Base-by-base conservation (phyloP, 2,888 invertebrate species). In the Hemistola chrysoprasaria region DNA sequence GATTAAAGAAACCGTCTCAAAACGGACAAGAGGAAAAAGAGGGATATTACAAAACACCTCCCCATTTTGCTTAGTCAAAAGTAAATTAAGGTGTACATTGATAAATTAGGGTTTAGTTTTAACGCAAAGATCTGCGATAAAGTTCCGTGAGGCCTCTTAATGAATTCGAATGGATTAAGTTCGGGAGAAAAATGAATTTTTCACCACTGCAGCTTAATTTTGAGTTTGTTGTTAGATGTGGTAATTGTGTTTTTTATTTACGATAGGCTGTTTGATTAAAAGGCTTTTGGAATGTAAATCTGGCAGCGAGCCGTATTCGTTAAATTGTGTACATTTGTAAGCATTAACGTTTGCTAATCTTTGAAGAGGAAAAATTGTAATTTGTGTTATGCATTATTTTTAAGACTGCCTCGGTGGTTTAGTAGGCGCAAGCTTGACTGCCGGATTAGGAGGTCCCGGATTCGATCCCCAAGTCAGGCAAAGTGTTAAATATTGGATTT, bases 11-110 rank as follows among this genome's bases (percentile, higher is more conserved):
- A 44, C 22, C 34, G 34, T 38, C 26, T 26, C 29, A 24, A 36
- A 28, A 24, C 16, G 16, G 16, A 16, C 16, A 16, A 43, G 23
- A 36, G 36, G 29, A 50, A 48, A 54, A 50, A 40, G 32, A 42
- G 28, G 40, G 21, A 49, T 50, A 48, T 48, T 47, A 40, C 47
- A 45, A 52, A 50, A 50, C 42, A 47, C 44, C 47, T 40, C 47
- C 33, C 39, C 51, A 46, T 57, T 62, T 58, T 48, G 58, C 54
- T 56, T 42, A 54, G 56, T 59, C 51, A 55, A 61, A 63, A 54
- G 59, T 48, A 62, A 63, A 63, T 63, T 61, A 66, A 61, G 59
- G 63, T 59, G 55, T 56, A 59, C 59, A 59, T 62, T 62, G 62
- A 63, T 62, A 62, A 65, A 59, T 62, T 60, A 50, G 50, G 50